Base-by-base conservation (phyloP, 2,888 invertebrate species). In the Crepidodera aurea region DNA sequence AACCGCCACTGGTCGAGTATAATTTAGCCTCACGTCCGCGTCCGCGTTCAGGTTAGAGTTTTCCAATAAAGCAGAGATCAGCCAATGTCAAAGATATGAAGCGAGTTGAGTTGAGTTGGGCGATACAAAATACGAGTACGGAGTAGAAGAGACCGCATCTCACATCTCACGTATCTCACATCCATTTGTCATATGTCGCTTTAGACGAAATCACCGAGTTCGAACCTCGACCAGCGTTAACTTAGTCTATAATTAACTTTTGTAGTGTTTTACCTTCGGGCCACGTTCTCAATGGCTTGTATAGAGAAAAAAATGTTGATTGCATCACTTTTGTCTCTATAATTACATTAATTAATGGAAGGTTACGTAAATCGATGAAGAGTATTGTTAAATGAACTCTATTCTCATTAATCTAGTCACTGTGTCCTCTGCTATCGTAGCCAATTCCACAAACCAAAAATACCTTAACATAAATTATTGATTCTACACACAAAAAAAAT, bases 141-240 rank as follows among this genome's bases (percentile, higher is more conserved):
- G 32, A 27, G 44, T 32, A 69, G 63, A 67, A 61, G 62, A 63
- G 64, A n/a, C 16, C 48, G 48, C 48, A 48, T 25, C 48, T 48
- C 48, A 15, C 44, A 44, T 44, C 44, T 44, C 44, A 44, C 44
- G 44, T 44, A 44, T 44, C 44, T 44, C 25, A 68, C 64, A 75
- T 76, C 74, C 77, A 78, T 78, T 77, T 79, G 79, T 79, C 79
- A 78, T 76, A 75, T 78, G 78, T 77, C 77, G 76, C 76, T 71
- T 76, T 75, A 73, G 70, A 74, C 71, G 70, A 76, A 78, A 78
- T 77, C 77, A 74, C 75, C 72, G 71, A 71, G 64, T 62, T 67
- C 62, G 59, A 65, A 62, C 75, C 75, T 76, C 75, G 73, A 71
- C 72, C 72, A 70, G 74, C 73, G 73, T 76, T 73, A 75, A 72